Percentiles rank a stretch among this genome's conserved stretches.
Evolutionary conservation across 2,797 vertebrate species (phyloP).

Genomic region (Sebastes cheni): DNA sequence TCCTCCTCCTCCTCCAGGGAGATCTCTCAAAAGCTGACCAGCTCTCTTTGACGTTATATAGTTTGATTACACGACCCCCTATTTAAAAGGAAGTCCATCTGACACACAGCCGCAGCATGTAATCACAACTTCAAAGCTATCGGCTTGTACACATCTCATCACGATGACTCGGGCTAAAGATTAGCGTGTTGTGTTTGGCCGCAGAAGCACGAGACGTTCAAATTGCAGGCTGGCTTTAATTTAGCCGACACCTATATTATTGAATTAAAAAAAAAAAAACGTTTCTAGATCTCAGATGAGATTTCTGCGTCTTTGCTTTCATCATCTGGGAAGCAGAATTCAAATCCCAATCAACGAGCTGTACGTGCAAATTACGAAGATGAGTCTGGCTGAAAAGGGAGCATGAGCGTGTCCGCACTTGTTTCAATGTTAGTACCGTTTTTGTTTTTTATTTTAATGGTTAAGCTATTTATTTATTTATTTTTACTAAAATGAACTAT

Average conservation of each 20-base stretch:
- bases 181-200: slow-evolving; percentile 58
- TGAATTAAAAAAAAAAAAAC: not conserved
- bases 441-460: not conserved
- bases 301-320: slow-evolving; percentile 27
- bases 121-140: slow-evolving; percentile 58
- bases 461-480: not conserved
- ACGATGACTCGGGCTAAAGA: slow-evolving; percentile 29
- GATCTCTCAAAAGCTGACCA: slow-evolving; percentile 8
- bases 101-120: slow-evolving; percentile 39
- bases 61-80: slow-evolving; percentile 40
- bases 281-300: slow-evolving; percentile 13
- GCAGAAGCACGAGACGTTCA: not conserved
- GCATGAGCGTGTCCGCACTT: not conserved
- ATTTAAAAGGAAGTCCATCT: slow-evolving; percentile 41
- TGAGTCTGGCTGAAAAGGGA: slow-evolving; percentile 11
- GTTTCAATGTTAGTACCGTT: not conserved
- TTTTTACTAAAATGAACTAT: no score
- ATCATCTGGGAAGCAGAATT: slow-evolving; percentile 34
- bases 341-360: slow-evolving; percentile 44
- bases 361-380: slow-evolving; percentile 29
- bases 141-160: slow-evolving; percentile 9
- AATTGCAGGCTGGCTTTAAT: slow-evolving; percentile 49
- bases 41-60: not conserved
- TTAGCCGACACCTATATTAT: slow-evolving; percentile 43
- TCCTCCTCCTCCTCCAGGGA: slow-evolving; percentile 31